Conservation (phyloP, 2,797 vertebrate genomes). For the Aphelocoma californica region DNA sequence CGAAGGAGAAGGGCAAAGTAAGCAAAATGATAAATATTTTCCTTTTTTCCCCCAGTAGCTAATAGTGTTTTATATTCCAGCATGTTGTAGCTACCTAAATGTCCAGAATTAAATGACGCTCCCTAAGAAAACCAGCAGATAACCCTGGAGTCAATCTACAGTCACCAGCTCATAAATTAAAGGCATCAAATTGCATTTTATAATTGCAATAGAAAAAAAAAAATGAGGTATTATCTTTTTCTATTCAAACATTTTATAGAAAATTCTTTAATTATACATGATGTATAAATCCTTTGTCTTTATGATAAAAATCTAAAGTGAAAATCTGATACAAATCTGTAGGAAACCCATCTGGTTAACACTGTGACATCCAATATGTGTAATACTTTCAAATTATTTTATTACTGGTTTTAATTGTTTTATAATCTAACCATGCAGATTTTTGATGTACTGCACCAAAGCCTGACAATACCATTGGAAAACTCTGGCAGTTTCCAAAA, state of each 20-base stretch:
- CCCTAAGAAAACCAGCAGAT: constrained; percentile 37
- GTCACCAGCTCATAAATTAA: background rate
- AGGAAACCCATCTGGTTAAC: background rate
- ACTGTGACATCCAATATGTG: background rate
- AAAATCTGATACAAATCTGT: background rate
- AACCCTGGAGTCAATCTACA: background rate
- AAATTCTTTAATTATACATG: background rate
- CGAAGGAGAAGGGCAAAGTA: constrained; percentile 22
- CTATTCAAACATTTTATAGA: background rate
- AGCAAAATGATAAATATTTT: constrained; percentile 19
- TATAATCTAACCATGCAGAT: constrained; percentile 6
- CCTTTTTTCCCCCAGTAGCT: background rate
- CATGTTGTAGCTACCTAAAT: constrained; percentile 24
- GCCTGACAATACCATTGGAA: background rate
- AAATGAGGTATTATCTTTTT: background rate
- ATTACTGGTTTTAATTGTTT: constrained; percentile 25
- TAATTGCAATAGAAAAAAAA: constrained; percentile 20
- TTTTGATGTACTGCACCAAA: constrained; percentile 48
- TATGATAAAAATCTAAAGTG: background rate
- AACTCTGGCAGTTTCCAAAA: constrained; percentile 37
- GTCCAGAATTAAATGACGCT: constrained; percentile 1
- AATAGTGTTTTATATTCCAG: background rate
- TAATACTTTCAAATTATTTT: background rate
- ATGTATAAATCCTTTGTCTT: background rate
- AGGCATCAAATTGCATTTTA: background rate